These are phyloP conservation scores for Amblyjoppa proteus DNA, from an alignment of 2,888 invertebrate species.

Conservation along the genomic window DNA sequence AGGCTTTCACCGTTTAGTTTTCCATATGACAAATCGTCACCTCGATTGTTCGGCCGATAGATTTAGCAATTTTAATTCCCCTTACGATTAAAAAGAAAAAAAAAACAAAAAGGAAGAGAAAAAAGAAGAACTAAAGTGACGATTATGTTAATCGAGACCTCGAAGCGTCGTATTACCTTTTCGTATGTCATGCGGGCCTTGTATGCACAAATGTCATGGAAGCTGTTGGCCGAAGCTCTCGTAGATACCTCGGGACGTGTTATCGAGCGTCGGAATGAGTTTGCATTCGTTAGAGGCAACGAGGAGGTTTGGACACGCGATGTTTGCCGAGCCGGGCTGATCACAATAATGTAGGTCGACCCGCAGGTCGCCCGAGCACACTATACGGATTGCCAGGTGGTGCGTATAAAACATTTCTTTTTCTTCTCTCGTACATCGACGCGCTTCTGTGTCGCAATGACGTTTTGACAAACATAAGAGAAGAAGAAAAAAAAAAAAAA, in stretches of 20 bases:
- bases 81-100: background rate
- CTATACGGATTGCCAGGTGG: constrained; percentile 22
- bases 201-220: constrained; percentile 43
- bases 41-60: constrained; percentile 21
- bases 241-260: constrained; percentile 35
- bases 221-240: constrained; percentile 28
- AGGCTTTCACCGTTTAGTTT: constrained; percentile 51
- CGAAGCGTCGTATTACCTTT: background rate
- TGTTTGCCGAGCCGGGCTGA: background rate
- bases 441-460: background rate
- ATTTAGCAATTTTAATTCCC: constrained; percentile 49
- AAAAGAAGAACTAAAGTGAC: constrained; percentile 4
- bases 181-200: constrained; percentile 16
- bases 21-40: constrained; percentile 60
- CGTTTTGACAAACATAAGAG: background rate
- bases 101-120: background rate
- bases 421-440: background rate
- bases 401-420: constrained; percentile 23
- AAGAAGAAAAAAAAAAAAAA: background rate
- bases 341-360: constrained; percentile 55
- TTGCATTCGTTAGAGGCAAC: constrained; percentile 36
- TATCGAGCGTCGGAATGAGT: constrained; percentile 47
- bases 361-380: constrained; percentile 30
- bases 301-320: constrained; percentile 36
- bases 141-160: background rate